Evolutionary conservation across 2,113 vertebrate genomes (phyloP), one percentile per base, ranked within the genome.

Genomic region (Cinclus mexicanus): DNA sequence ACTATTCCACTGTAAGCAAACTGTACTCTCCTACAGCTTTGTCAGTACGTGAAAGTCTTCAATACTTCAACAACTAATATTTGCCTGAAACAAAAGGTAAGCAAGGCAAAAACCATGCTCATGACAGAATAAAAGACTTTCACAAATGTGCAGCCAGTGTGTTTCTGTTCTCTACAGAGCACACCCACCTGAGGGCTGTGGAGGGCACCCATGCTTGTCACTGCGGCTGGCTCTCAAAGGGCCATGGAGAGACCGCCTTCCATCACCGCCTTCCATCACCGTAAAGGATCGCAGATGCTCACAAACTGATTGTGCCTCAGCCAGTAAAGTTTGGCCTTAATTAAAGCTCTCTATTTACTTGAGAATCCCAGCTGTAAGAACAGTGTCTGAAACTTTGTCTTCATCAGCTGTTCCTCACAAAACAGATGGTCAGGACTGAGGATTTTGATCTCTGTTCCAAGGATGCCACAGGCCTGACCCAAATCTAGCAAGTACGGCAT

Each of bases 251-350:
- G 8, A 67, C 4, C 0, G 0, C 21, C 19, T 75, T 57, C 59
- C 39, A 10, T 5, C 0, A 67, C 4, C 0, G 0, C 21, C 19
- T 75, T 57, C 59, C 39, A 10, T 5, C 0, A 0, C 81, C 64
- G 49, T 12, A 59, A 91, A 59, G 0, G 0, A 71, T 22, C 0
- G 0, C 53, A 94, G 82, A 75, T 63, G 47, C 56, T 74, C 76
- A 59, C 33, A 25, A 60, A 87, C 8, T 37, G 72, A 77, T 8
- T 57, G 78, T 1, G 2, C 63, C 72, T 87, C 77, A 81, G 41
- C 11, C 47, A 64, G 72, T 9, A 59, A 75, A 71, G 80, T 19
- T 33, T 64, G 47, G 39, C 42, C 57, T 80, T 81, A 67, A 74
- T 16, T 68, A 55, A 46, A 83, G 41, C 15, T 59, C 50, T 80